Evolutionary conservation across 2,888 invertebrate genomes (phyloP).

Genomic region (Stenoptilia bipunctidactyla): DNA sequence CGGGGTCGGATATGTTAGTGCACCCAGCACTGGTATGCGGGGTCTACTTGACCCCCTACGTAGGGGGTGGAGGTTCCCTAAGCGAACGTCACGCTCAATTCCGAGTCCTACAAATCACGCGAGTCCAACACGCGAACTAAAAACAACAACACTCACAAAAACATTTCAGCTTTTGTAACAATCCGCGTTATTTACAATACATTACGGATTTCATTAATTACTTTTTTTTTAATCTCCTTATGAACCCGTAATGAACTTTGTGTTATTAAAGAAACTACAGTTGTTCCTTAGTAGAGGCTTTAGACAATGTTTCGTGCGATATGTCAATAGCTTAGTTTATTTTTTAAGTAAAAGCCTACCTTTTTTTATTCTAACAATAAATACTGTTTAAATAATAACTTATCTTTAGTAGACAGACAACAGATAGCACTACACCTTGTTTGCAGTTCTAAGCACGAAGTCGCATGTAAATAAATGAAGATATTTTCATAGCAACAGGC

Average conservation of each 20-base stretch:
- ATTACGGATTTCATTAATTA: constrained; percentile 13
- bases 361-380: constrained; percentile 44
- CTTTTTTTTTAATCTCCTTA: rapidly evolving
- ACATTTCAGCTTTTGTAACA: neutral
- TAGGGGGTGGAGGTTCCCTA: constrained; percentile 38
- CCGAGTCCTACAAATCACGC: constrained; percentile 61
- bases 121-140: constrained; percentile 40
- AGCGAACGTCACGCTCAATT: constrained; percentile 57
- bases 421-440: constrained; percentile 29
- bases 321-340: constrained; percentile 62
- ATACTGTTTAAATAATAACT: constrained; percentile 52
- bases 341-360: constrained; percentile 47
- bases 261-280: neutral
- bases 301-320: constrained; percentile 29
- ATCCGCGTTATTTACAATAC: constrained; percentile 9
- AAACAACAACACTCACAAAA: neutral
- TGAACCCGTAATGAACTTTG: constrained; percentile 20
- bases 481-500: too few species aligned
- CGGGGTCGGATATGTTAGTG: constrained; percentile 58
- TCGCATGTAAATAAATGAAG: constrained; percentile 29
- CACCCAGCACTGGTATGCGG: constrained; percentile 51
- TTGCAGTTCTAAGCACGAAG: too few species aligned
- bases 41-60: constrained; percentile 39
- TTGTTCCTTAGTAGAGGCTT: constrained; percentile 12
- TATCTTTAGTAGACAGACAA: constrained; percentile 35